Conservation (phyloP, 2,888 invertebrate species). For the Digitonthophagus gazella region DNA sequence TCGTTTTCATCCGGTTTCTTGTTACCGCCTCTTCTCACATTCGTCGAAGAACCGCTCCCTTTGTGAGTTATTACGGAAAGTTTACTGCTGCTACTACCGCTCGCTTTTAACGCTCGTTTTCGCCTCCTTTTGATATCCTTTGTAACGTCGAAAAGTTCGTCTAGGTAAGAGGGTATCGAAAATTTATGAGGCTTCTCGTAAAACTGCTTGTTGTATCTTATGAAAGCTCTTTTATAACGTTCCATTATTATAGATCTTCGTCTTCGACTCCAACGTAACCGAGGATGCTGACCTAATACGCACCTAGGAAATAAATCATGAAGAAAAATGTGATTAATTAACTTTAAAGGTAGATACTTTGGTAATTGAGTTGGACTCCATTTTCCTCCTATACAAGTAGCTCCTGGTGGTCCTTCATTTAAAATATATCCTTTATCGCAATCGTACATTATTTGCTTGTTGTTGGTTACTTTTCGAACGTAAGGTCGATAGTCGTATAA, state of each 20-base stretch:
- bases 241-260: constrained; percentile 57
- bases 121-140: constrained; percentile 24
- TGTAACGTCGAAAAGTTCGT: constrained; percentile 29
- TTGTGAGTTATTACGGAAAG: constrained; percentile 38
- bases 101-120: constrained; percentile 29
- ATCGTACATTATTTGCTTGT: constrained; percentile 94
- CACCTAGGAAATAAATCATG: constrained; percentile 56
- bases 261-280: constrained; percentile 76
- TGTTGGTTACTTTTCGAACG: constrained; percentile 85
- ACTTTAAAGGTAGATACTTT: constrained; percentile 55
- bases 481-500: constrained; percentile 93
- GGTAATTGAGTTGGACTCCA: constrained; percentile 91
- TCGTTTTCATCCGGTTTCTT: constrained; percentile 37
- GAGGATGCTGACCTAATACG: constrained; percentile 81
- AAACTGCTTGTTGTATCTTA: constrained; percentile 40
- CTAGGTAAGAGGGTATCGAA: constrained; percentile 26
- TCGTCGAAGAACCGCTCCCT: constrained; percentile 41
- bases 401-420: constrained; percentile 85
- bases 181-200: constrained; percentile 35
- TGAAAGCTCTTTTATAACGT: constrained; percentile 41
- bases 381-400: constrained; percentile 90
- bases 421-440: constrained; percentile 89
- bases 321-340: background rate
- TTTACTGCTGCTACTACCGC: constrained; percentile 34
- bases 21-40: constrained; percentile 39